phyloP scores from a whole-genome alignment of 2,888 invertebrate species.

The Podotricha telesiphe region DNA sequence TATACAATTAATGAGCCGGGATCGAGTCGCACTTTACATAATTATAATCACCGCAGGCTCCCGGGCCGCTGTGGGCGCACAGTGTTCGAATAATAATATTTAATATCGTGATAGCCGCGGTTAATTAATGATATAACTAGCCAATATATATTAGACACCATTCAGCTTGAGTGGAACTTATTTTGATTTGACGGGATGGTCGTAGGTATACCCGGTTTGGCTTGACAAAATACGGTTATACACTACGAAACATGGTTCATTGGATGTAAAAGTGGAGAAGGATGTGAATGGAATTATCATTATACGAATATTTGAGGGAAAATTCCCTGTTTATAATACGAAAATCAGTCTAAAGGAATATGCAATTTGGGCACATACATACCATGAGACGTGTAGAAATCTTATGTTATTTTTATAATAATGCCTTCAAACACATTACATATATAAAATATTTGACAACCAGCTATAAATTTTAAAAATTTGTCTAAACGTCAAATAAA shows the following conservation, averaged over 20 bases:
- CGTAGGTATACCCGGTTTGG: background rate
- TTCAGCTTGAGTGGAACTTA: background rate
- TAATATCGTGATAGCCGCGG: slow-evolving; percentile 31
- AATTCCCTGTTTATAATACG: too few relatives aligned
- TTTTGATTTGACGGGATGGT: background rate
- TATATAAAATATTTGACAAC: too few relatives aligned
- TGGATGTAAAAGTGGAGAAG: too few relatives aligned
- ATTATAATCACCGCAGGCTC: slow-evolving; percentile 36
- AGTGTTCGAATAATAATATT: slow-evolving; percentile 31
- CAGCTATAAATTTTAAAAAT: background rate
- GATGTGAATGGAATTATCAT: too few relatives aligned
- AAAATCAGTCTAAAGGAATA: too few relatives aligned
- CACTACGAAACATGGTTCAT: too few relatives aligned
- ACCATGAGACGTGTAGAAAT: too few relatives aligned
- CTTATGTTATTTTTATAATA: too few relatives aligned
- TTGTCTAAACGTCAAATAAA: background rate
- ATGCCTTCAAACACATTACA: too few relatives aligned
- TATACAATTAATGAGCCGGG: slow-evolving; percentile 32
- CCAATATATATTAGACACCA: slow-evolving; percentile 2
- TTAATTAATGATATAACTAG: slow-evolving; percentile 10
- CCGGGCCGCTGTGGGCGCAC: slow-evolving; percentile 27
- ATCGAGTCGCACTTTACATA: slow-evolving; percentile 36
- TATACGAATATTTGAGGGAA: too few relatives aligned
- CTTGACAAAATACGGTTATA: too few relatives aligned
- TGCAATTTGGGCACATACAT: too few relatives aligned